Base-by-base conservation (phyloP, 2,797 vertebrate species). In the Lithobates pipiens region DNA sequence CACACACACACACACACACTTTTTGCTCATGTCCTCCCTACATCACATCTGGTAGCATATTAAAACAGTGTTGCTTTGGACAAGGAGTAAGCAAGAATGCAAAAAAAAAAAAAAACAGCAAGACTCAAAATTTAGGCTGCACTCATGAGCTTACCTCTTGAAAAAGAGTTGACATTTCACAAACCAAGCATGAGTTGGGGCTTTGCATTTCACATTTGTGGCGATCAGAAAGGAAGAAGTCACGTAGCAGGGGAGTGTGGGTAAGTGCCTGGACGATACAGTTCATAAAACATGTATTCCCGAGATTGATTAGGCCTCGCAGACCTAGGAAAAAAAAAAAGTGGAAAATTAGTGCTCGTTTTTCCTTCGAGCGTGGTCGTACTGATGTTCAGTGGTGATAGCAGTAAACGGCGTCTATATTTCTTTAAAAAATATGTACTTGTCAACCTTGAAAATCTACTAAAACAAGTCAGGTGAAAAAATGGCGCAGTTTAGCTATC, bases 251-350 rank as follows among this genome's bases (percentile, higher is more conserved):
- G 18, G 98, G 98, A 2, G 98, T 99, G 95, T 99, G 98, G 83
- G 98, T 99, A 90, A 99, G 96, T 84, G 98, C 98, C 95, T 99
- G 98, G 87, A 99, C 98, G 76, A 99, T 99, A 92, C 98, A 99
- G 95, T 99, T 99, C 98, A 99, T 99, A 95, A 99, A 99, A 95
- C 98, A 99, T 0, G 98, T 99, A 96, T 99, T 99, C 90, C 98
- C 98, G 89, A 99, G 95, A 94, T 99, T 99, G 93, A 99, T 98
- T 91, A 99, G 95, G 90, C 97, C 97, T 86, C 98, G 96, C 92
- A 99, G 95, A 96, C 98, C 98, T 99, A 89, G 69, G 23, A 73
- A 39, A 32, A 32, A n/a, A n/a, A 29, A 29, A 50, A 79, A 71
- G 34, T 16, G 71, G 44, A 13, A 79, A 39, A 21, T 72, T 34